Percentiles rank a stretch among this genome's conserved stretches.
Evolutionary conservation across 2,113 vertebrate genomes (phyloP).

Genomic region (Pseudopodoces humilis): DNA sequence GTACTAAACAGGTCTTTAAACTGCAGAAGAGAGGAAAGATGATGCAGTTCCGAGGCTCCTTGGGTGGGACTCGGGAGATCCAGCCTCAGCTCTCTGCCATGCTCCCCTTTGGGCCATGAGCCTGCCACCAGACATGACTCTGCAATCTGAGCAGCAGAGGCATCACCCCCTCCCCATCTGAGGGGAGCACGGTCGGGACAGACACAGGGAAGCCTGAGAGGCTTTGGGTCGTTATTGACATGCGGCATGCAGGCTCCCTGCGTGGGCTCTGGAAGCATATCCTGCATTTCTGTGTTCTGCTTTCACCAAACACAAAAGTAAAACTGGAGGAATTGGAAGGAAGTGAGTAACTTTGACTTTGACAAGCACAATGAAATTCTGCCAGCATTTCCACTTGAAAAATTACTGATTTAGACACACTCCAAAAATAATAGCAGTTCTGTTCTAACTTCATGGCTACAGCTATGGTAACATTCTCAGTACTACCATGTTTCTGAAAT

Average conservation of each 20-base stretch:
- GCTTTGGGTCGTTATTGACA: accelerated
- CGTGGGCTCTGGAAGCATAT: accelerated
- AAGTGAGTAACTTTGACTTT: neutral
- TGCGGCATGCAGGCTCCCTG: neutral
- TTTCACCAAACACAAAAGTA: neutral
- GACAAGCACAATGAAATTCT: neutral
- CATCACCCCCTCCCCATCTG: neutral
- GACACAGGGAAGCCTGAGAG: neutral
- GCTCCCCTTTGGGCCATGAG: accelerated
- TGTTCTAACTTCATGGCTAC: neutral
- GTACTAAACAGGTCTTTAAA: neutral
- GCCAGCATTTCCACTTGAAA: neutral
- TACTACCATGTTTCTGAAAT: neutral
- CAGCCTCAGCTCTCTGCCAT: neutral
- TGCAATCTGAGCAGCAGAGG: accelerated
- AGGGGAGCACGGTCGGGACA: accelerated
- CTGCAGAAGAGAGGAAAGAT: neutral
- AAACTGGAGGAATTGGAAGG: neutral
- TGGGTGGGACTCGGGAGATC: neutral
- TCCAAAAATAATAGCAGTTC: neutral
- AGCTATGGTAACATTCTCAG: neutral
- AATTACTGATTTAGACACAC: neutral
- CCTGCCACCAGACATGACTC: accelerated
- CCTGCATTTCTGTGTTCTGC: neutral
- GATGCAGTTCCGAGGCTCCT: accelerated